Conservation (phyloP, 2,797 vertebrate genomes). For the Eurystomus glaucurus region DNA sequence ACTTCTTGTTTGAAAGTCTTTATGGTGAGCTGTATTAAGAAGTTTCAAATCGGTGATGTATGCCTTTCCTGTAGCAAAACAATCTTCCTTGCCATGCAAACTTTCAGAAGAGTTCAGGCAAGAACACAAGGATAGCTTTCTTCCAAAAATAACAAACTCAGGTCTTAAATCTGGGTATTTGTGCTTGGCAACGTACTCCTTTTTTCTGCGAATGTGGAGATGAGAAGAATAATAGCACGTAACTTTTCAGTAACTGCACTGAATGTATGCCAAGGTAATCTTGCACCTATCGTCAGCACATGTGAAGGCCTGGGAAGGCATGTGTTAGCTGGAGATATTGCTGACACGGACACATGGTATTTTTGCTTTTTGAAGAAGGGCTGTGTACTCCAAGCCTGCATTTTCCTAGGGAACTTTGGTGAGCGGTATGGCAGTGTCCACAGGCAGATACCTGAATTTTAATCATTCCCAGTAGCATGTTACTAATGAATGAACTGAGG, state of each 20-base stretch:
- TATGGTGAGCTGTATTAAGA: not conserved
- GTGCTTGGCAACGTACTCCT: not conserved
- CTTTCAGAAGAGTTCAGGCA: not conserved
- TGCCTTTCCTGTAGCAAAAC: not conserved
- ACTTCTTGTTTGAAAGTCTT: not conserved
- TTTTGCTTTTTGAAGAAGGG: not conserved
- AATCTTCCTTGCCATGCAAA: not conserved
- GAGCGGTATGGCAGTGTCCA: not conserved
- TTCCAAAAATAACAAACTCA: not conserved
- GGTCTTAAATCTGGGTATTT: not conserved
- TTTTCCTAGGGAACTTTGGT: not conserved
- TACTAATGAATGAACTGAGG: not conserved
- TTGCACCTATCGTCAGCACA: not conserved
- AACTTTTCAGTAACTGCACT: not conserved
- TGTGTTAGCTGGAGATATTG: not conserved
- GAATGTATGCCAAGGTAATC: not conserved
- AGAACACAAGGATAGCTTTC: not conserved
- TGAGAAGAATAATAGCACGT: accelerated
- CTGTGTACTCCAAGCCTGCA: not conserved
- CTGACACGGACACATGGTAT: not conserved
- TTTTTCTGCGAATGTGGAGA: not conserved
- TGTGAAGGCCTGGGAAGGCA: not conserved
- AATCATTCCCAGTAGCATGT: not conserved
- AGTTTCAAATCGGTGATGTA: not conserved
- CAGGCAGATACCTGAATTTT: not conserved